These are phyloP conservation scores for Brenthis ino DNA, from an alignment of 2,888 invertebrate species.

Conservation along the genomic window DNA sequence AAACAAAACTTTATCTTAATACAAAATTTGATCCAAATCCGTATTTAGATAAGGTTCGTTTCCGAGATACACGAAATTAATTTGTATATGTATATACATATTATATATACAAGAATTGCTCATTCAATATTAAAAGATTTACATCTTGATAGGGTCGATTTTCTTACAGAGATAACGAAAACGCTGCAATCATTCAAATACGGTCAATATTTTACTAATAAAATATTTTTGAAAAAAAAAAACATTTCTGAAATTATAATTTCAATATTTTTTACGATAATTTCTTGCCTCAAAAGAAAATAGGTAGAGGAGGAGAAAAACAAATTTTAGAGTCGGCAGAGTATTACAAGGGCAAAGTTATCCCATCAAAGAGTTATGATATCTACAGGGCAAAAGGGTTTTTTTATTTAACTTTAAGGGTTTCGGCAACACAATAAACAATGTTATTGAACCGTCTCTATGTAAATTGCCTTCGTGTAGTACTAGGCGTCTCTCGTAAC, in stretches of 20 bases:
- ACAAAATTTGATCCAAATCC: no score
- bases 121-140: no score
- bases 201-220: not conserved
- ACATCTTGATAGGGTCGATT: no score
- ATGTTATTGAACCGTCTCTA: conserved; percentile 35
- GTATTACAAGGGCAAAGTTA: conserved; percentile 41
- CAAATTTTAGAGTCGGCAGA: conserved; percentile 38
- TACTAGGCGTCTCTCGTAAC: not conserved
- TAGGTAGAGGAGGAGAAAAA: conserved; percentile 25
- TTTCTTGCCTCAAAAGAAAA: conserved; percentile 29
- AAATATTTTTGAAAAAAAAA: not conserved
- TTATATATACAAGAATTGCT: no score
- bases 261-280: conserved; percentile 19
- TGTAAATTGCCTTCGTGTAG: conserved; percentile 22
- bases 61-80: no score
- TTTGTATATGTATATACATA: no score
- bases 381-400: conserved; percentile 35
- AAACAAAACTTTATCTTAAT: no score
- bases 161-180: not conserved
- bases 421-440: conserved; percentile 36
- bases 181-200: not conserved
- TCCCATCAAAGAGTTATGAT: conserved; percentile 43
- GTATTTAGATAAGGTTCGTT: no score
- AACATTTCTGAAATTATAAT: not conserved
- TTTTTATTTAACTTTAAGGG: conserved; percentile 34